Base-by-base conservation (phyloP, 1,140 invertebrate genomes). In the Cotesia glomerata region DNA sequence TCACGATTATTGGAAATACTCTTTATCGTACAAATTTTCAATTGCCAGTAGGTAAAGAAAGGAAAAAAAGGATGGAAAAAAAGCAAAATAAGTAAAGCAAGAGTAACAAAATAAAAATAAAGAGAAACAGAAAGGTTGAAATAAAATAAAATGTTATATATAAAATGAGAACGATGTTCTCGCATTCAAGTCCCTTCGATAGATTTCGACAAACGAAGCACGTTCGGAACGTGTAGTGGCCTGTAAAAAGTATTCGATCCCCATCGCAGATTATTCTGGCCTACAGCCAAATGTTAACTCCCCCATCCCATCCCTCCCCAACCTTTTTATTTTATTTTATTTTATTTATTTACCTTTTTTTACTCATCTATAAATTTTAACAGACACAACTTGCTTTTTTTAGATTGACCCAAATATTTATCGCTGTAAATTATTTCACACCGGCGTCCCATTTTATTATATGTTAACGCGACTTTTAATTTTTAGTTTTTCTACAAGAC, bases 371-470 rank as follows among this genome's bases (percentile, higher is more conserved):
- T 52, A 39, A 26, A 35, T 26, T 36, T 32, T 18, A 67, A 39
- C 49, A 64, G 64, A 45, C 63, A 51, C 16, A 52, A 39, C 14
- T 64, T 64, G 52, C 8, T 54, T 71, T 56, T 51, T 64, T 56
- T 54, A 3, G 75, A 78, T 79, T 81, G 80, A 79, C 79, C 81
- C 75, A 79, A 75, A 80, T 83, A 78, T 82, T 75, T 76, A 76
- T 76, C 71, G 69, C 74, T 66, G 54, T 58, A 70, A 65, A 82
- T 82, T 82, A 82, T 82, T 82, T 64, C 13, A 32, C 32, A 13
- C 54, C 61, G 72, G 64, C 75, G 39, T 11, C 11, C 39, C 39
- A 45, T 45, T 45, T 45, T 45, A 45, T 11, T 32, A 45, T n/a
- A 71, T 54, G 26, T 26, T 26, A 26, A 26, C 26, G 26, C 26